Evolutionary conservation across 1,140 invertebrate species (phyloP).

Genomic region (Sinella curviseta): DNA sequence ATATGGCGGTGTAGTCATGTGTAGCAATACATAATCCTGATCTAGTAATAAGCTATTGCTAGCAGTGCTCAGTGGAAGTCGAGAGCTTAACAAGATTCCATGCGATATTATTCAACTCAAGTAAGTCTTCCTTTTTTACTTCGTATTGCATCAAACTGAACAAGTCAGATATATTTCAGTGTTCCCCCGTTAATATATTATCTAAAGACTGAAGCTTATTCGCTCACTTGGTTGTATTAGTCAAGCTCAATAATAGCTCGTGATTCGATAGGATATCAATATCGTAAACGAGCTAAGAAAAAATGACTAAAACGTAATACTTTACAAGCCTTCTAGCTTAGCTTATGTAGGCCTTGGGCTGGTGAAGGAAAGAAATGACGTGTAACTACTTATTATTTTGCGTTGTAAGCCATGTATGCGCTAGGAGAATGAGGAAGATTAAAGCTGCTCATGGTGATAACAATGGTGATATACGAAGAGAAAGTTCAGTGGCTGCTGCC

Average conservation of each 20-base stretch:
- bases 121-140: conserved; percentile 4
- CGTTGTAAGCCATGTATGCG: no score
- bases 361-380: no score
- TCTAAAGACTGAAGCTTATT: neutral
- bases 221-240: neutral
- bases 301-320: neutral
- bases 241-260: neutral
- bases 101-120: neutral
- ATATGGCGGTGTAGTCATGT: neutral
- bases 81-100: neutral
- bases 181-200: neutral
- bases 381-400: no score
- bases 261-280: neutral
- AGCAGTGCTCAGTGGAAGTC: neutral
- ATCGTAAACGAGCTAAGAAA: neutral
- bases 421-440: no score
- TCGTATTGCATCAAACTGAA: no score
- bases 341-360: no score
- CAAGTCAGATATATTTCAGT: no score
- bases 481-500: neutral
- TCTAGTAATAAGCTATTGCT: neutral
- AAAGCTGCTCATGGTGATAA: no score
- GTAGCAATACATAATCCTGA: neutral
- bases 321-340: no score
- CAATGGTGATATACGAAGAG: neutral